These are phyloP conservation scores for Harpalus rubripes DNA, from an alignment of 2,888 invertebrate genomes.

Conservation along the genomic window DNA sequence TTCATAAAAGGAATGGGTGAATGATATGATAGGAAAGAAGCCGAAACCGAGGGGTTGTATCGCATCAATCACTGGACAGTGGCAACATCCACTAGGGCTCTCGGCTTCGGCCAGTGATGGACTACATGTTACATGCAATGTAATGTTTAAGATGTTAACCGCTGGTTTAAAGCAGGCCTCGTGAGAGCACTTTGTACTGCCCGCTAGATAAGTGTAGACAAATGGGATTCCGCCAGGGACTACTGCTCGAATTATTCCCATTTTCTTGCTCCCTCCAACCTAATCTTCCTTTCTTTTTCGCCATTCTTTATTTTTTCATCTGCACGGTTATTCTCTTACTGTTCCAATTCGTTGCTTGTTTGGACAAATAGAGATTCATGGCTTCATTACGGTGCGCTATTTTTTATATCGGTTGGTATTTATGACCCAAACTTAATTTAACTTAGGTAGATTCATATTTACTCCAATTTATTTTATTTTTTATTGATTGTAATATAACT, in stretches of 20 bases:
- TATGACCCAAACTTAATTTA: too few species aligned
- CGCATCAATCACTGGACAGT: constrained; percentile 76
- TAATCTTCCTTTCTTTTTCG: constrained; percentile 12
- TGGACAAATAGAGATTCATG: constrained; percentile 25
- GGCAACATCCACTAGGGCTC: constrained; percentile 69
- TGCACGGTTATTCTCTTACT: not conserved
- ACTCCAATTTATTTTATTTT: too few species aligned
- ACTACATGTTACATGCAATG: constrained; percentile 74
- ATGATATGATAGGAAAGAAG: constrained; percentile 66
- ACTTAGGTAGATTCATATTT: too few species aligned
- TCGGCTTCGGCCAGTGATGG: constrained; percentile 70
- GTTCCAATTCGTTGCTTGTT: constrained; percentile 16
- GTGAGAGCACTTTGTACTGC: constrained; percentile 73
- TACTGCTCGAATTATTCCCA: constrained; percentile 41
- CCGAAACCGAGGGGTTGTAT: constrained; percentile 69
- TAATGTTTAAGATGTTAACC: constrained; percentile 78
- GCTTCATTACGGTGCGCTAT: constrained; percentile 5
- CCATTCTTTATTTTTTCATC: not conserved
- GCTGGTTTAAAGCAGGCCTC: constrained; percentile 76
- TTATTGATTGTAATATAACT: too few species aligned
- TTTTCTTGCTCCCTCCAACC: not conserved
- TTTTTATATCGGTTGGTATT: too few species aligned
- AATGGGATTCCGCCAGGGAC: constrained; percentile 68
- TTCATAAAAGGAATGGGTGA: constrained; percentile 42
- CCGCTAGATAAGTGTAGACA: constrained; percentile 71